Evolutionary conservation across 2,797 vertebrate genomes (phyloP).

Genomic region (Oryzias dopingdopingensis): DNA sequence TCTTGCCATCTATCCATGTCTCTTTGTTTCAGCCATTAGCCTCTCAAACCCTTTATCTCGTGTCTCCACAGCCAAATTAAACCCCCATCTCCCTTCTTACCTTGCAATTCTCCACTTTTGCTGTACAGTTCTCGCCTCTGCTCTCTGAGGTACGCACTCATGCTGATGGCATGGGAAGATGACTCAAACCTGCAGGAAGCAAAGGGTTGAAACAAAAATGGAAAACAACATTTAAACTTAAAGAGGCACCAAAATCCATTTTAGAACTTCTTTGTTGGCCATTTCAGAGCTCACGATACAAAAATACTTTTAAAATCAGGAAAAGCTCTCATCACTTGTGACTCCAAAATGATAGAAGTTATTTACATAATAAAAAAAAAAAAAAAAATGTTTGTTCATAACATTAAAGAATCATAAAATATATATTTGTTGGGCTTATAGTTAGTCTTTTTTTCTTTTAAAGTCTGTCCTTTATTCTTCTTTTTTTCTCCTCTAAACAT

Average conservation of each 20-base stretch:
- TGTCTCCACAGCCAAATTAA: neutral
- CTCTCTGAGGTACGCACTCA: constrained; percentile 95
- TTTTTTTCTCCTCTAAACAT: neutral
- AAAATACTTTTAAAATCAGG: too few relatives aligned
- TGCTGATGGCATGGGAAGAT: constrained; percentile 96
- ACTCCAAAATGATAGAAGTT: neutral
- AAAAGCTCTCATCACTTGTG: too few relatives aligned
- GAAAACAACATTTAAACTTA: neutral
- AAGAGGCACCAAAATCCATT: neutral
- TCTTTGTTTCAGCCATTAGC: constrained; percentile 16
- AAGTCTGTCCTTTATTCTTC: neutral
- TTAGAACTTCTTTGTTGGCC: too few relatives aligned
- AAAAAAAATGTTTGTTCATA: neutral
- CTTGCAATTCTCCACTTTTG: constrained; percentile 95
- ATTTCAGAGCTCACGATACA: too few relatives aligned
- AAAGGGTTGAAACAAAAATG: constrained; percentile 7
- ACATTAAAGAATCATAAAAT: neutral
- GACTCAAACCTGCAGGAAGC: constrained; percentile 88
- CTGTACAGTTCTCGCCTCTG: constrained; percentile 96
- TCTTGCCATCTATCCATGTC: constrained; percentile 9
- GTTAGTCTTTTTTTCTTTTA: neutral
- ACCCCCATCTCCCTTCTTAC: constrained; percentile 64
- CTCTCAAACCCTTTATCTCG: neutral
- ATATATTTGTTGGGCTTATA: neutral
- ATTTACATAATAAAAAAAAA: neutral